Evolutionary conservation across 92 coral and sea anemone species (phyloP).

Genomic region (Phenganax stokvisi): DNA sequence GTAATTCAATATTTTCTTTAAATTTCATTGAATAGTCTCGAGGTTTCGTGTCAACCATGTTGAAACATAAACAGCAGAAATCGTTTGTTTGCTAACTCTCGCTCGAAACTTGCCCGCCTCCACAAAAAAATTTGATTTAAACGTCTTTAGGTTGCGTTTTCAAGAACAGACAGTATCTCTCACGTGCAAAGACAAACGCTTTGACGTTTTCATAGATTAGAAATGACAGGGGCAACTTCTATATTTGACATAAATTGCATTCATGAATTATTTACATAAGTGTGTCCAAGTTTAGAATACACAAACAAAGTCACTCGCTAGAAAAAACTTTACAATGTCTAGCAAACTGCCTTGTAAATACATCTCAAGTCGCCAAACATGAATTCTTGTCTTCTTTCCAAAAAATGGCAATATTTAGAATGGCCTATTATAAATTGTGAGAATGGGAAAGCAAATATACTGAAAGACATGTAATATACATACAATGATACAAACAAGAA

Average conservation of each 20-base stretch:
- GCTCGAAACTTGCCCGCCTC: background rate
- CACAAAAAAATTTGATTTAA: background rate
- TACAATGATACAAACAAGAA: background rate
- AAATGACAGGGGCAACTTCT: slow-evolving; percentile 27
- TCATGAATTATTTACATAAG: slow-evolving; percentile 33
- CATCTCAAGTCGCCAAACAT: too few relatives aligned
- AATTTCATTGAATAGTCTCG: slow-evolving; percentile 19
- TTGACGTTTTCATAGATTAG: slow-evolving; percentile 36
- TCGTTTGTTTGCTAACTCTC: background rate
- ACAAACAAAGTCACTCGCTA: too few relatives aligned
- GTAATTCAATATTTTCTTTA: slow-evolving; percentile 38
- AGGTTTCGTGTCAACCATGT: slow-evolving; percentile 12
- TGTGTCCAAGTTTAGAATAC: too few relatives aligned
- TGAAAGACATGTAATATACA: background rate
- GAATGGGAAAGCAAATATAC: background rate
- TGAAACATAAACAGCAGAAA: background rate
- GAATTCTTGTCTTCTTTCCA: background rate
- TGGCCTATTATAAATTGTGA: too few relatives aligned
- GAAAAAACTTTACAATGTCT: too few relatives aligned
- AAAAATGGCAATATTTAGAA: background rate
- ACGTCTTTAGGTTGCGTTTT: background rate
- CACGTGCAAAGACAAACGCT: slow-evolving; percentile 32
- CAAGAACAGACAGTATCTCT: slow-evolving; percentile 4
- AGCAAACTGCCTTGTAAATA: too few relatives aligned
- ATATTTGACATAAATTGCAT: slow-evolving; percentile 19